Conservation (phyloP, 1,140 invertebrate species). For the Campoletis sonorensis region DNA sequence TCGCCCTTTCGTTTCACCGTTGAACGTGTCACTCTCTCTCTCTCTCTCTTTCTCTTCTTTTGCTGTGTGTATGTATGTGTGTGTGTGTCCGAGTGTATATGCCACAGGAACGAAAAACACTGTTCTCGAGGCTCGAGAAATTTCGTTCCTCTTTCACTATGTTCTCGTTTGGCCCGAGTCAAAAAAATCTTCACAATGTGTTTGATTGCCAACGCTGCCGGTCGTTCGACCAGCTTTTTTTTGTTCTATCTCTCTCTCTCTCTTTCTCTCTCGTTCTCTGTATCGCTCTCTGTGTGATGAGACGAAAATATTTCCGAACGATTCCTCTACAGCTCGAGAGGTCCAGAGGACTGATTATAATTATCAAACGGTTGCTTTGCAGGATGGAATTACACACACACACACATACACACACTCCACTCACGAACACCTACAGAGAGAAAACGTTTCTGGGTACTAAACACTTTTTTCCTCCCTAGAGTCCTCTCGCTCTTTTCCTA, state of each 20-base stretch:
- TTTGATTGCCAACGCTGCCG: conserved; percentile 13
- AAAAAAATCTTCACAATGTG: neutral
- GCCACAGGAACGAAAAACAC: neutral
- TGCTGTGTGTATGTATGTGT: neutral
- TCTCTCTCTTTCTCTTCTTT: neutral
- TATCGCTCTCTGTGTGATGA: neutral
- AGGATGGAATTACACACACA: conserved; percentile 6
- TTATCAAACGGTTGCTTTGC: conserved; percentile 4
- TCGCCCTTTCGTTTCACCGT: neutral
- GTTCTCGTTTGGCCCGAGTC: neutral
- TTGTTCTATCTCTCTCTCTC: neutral
- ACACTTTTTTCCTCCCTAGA: neutral
- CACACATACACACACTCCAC: neutral
- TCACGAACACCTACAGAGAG: neutral
- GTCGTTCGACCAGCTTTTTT: neutral
- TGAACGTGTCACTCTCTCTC: neutral
- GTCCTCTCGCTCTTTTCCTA: neutral
- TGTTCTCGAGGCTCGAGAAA: conserved; percentile 11
- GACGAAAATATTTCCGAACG: neutral
- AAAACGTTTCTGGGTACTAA: neutral
- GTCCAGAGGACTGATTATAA: neutral
- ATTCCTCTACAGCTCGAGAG: neutral
- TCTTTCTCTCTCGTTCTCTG: too few species aligned
- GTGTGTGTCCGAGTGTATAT: neutral
- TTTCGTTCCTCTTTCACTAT: neutral